Evolutionary conservation across 2,888 invertebrate species (phyloP).

Genomic region (Allacma fusca): DNA sequence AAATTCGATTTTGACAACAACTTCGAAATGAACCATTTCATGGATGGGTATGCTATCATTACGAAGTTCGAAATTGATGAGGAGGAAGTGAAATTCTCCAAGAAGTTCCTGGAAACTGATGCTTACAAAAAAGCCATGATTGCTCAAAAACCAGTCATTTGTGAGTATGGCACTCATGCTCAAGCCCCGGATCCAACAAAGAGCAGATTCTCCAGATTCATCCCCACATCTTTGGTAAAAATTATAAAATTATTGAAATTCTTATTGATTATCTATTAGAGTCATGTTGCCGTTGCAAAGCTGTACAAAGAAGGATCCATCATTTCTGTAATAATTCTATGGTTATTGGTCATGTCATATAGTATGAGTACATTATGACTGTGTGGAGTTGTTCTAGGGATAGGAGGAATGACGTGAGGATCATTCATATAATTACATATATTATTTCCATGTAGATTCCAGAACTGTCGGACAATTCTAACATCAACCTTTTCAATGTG

Average conservation of each 20-base stretch:
- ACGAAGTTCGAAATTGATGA: constrained; percentile 63
- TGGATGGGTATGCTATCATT: constrained; percentile 67
- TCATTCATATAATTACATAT: background rate
- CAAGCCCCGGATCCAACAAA: constrained; percentile 67
- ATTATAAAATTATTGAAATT: too few relatives aligned
- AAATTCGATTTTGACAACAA: constrained; percentile 64
- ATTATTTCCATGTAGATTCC: constrained; percentile 55
- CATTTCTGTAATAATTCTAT: too few relatives aligned
- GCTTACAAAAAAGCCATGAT: constrained; percentile 65
- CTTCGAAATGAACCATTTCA: constrained; percentile 65
- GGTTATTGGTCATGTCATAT: too few relatives aligned
- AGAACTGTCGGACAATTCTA: constrained; percentile 52
- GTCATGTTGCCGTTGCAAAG: too few relatives aligned
- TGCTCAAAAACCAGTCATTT: constrained; percentile 65
- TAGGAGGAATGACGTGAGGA: too few relatives aligned
- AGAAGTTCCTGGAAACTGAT: constrained; percentile 65
- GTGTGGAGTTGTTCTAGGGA: too few relatives aligned
- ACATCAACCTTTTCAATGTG: constrained; percentile 47
- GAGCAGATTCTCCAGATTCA: constrained; percentile 64
- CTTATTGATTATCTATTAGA: too few relatives aligned
- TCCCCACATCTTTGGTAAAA: constrained; percentile 59
- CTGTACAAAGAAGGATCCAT: too few relatives aligned
- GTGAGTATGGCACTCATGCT: constrained; percentile 67
- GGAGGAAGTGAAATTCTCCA: constrained; percentile 62
- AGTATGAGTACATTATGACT: too few relatives aligned